Evolutionary conservation across 2,888 invertebrate species (phyloP).

Genomic region (Laothoe populi): DNA sequence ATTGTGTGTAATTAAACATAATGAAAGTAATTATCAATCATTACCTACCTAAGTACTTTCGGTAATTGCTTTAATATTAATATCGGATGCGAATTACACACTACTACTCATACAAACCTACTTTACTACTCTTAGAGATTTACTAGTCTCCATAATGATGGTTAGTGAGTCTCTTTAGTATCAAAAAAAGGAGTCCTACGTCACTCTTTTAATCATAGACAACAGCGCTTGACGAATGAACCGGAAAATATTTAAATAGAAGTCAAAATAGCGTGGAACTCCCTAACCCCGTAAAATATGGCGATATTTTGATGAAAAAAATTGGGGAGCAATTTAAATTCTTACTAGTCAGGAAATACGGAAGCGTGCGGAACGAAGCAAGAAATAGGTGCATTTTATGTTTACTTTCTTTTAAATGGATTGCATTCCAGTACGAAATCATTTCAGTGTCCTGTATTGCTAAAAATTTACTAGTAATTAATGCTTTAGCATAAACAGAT

Average conservation of each 20-base stretch:
- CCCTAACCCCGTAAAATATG: slow-evolving; percentile 75
- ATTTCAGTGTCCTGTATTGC: slow-evolving; percentile 38
- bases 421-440: slow-evolving; percentile 50
- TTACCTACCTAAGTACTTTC: no score
- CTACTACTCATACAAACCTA: no score
- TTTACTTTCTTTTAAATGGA: slow-evolving; percentile 64
- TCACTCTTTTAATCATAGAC: slow-evolving; percentile 21
- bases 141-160: no score
- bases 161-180: background rate
- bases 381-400: slow-evolving; percentile 54
- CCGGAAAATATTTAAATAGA: slow-evolving; percentile 83
- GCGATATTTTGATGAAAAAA: slow-evolving; percentile 61
- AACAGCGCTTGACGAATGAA: slow-evolving; percentile 80
- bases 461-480: background rate
- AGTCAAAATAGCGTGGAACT: slow-evolving; percentile 76
- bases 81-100: no score
- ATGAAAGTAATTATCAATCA: no score
- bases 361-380: slow-evolving; percentile 68
- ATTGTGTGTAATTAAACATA: no score
- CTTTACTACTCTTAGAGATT: no score
- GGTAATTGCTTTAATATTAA: no score
- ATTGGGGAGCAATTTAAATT: slow-evolving; percentile 68
- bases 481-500: no score
- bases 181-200: background rate
- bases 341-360: slow-evolving; percentile 64